These are phyloP conservation scores for Eupithecia abbreviata DNA, from an alignment of 2,888 invertebrate species.

Conservation along the genomic window DNA sequence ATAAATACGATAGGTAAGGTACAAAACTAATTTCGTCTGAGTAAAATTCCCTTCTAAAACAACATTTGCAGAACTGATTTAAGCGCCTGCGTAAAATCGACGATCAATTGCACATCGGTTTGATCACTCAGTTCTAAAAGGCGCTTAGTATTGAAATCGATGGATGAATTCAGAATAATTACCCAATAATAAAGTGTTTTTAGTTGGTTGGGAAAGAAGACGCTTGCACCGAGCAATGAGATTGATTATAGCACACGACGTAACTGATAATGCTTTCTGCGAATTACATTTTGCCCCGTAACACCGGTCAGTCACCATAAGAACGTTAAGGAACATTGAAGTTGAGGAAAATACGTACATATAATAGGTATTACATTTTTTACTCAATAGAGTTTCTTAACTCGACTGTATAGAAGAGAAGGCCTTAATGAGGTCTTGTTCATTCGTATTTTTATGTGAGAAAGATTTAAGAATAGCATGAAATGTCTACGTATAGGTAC, in stretches of 20 bases:
- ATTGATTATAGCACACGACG: too few species aligned
- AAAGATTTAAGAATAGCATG: background rate
- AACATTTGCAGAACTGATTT: background rate
- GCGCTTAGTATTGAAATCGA: background rate
- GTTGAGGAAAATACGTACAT: background rate
- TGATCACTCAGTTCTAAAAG: constrained; percentile 23
- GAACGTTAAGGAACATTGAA: too few species aligned
- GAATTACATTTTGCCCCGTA: too few species aligned
- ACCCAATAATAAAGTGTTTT: background rate
- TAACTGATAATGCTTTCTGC: too few species aligned
- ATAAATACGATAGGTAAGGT: background rate
- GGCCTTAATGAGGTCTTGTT: background rate
- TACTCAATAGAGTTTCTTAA: background rate
- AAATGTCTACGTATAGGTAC: background rate
- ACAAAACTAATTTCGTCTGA: background rate
- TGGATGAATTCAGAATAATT: background rate
- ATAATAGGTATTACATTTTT: background rate
- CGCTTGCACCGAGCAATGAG: too few species aligned
- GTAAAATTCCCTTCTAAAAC: background rate
- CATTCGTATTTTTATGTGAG: background rate
- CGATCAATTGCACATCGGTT: constrained; percentile 25
- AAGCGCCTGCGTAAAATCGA: constrained; percentile 32
- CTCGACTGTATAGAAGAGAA: background rate
- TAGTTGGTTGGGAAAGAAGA: background rate
- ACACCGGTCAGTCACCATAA: too few species aligned